Conservation (phyloP, 2,797 vertebrate genomes). For the Tauraco hartlaubi region DNA sequence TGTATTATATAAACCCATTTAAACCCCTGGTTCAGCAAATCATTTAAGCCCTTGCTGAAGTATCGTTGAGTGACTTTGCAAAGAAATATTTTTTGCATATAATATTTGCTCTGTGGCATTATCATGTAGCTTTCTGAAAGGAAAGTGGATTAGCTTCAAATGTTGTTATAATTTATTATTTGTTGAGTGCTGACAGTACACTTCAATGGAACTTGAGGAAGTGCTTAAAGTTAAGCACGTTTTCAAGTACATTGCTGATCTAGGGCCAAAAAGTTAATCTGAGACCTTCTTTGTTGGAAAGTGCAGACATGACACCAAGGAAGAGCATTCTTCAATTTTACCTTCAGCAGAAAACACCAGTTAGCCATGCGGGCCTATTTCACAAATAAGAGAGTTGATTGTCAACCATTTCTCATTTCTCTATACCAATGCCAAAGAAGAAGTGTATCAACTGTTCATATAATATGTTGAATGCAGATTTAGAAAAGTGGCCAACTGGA, state of each 20-base stretch:
- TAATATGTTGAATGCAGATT: neutral
- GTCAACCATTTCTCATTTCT: neutral
- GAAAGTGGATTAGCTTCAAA: slow-evolving; percentile 53
- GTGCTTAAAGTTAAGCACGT: slow-evolving; percentile 66
- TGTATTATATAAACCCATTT: slow-evolving; percentile 18
- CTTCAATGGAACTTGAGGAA: slow-evolving; percentile 59
- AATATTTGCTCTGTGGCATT: slow-evolving; percentile 34
- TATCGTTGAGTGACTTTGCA: slow-evolving; percentile 17
- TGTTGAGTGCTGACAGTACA: slow-evolving; percentile 63
- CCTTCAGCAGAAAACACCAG: neutral
- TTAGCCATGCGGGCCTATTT: neutral
- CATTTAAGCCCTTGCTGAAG: slow-evolving; percentile 33
- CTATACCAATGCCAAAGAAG: neutral
- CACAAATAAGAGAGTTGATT: neutral
- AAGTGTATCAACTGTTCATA: neutral
- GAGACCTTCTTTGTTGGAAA: slow-evolving; percentile 34
- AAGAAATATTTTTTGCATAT: slow-evolving; percentile 45
- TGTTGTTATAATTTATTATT: slow-evolving; percentile 48
- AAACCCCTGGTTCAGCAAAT: slow-evolving; percentile 26
- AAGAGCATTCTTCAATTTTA: slow-evolving; percentile 4
- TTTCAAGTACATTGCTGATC: slow-evolving; percentile 64
- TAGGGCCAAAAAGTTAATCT: slow-evolving; percentile 58
- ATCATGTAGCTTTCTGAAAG: slow-evolving; percentile 42
- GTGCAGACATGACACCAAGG: slow-evolving; percentile 17
- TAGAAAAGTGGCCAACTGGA: neutral